phyloP scores from a whole-genome alignment of 2,888 invertebrate species.

The Colletes collaris region DNA sequence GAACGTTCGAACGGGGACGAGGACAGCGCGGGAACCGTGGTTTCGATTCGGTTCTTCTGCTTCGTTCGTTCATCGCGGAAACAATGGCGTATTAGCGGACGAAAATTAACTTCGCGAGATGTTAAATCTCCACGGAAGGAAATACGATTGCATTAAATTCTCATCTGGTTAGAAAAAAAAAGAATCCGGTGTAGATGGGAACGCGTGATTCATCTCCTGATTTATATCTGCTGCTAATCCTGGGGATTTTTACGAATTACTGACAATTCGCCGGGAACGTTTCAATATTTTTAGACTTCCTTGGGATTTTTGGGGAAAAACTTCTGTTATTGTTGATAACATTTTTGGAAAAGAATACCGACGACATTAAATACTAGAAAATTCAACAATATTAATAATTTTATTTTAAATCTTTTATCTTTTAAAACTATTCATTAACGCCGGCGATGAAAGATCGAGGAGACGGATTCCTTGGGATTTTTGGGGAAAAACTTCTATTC shows the following conservation, averaged over 20 bases:
- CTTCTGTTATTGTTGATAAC: too few species aligned
- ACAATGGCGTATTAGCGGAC: slow-evolving; percentile 9
- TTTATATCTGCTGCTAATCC: slow-evolving; percentile 37
- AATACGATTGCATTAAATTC: slow-evolving; percentile 44
- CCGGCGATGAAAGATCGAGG: too few species aligned
- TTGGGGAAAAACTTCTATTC: too few species aligned
- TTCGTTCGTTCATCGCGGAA: slow-evolving; percentile 9
- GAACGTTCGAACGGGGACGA: background rate
- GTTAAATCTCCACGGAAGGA: slow-evolving; percentile 32
- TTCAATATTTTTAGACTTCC: slow-evolving; percentile 4
- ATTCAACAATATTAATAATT: too few species aligned
- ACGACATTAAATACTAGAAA: too few species aligned
- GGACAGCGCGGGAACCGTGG: too few species aligned
- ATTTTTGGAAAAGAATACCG: too few species aligned
- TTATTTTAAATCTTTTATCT: too few species aligned
- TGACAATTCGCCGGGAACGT: background rate
- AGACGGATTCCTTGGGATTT: too few species aligned
- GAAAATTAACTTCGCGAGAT: slow-evolving; percentile 37
- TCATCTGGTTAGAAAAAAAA: slow-evolving; percentile 12
- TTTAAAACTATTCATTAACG: too few species aligned
- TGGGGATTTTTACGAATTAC: slow-evolving; percentile 1
- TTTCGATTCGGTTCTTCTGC: background rate
- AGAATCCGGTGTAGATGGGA: slow-evolving; percentile 19
- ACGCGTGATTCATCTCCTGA: slow-evolving; percentile 26
- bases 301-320: too few species aligned